A percentile compares a stretch with the other conserved stretches of the same genome.
Evolutionary conservation across 2,888 invertebrate genomes (phyloP).

Genomic region (Nasonovia ribisnigri): DNA sequence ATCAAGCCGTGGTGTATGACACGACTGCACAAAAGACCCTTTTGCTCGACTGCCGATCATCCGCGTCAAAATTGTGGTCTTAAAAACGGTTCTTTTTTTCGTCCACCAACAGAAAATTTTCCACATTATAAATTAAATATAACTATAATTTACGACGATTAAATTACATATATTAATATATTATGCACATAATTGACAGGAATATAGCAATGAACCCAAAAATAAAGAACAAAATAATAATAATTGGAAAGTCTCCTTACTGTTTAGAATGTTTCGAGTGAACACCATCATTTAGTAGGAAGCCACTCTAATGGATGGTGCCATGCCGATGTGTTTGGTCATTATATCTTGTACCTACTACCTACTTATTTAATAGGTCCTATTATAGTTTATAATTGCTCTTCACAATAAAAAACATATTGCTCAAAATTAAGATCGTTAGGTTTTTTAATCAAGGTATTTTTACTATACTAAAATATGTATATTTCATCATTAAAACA

Average conservation of each 20-base stretch:
- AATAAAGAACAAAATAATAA: background rate
- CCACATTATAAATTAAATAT: background rate
- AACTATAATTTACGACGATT: background rate
- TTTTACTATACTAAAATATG: too few species aligned
- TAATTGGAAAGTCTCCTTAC: background rate
- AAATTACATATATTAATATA: background rate
- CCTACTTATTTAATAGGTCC: too few species aligned
- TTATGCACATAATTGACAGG: background rate
- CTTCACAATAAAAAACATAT: background rate
- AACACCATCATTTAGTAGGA: background rate
- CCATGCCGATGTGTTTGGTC: background rate
- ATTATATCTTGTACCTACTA: too few species aligned
- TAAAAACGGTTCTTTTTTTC: background rate
- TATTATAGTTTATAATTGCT: background rate
- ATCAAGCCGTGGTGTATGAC: background rate
- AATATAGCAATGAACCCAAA: background rate
- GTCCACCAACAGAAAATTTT: background rate
- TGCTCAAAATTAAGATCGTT: background rate
- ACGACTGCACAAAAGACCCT: slow-evolving; percentile 9
- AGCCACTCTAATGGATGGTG: too few species aligned
- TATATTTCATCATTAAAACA: background rate
- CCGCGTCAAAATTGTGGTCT: background rate
- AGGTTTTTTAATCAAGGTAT: background rate
- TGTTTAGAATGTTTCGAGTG: background rate
- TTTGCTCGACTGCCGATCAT: background rate